These are phyloP conservation scores for Chrosomus eos DNA, from an alignment of 2,797 vertebrate genomes.

Conservation along the genomic window DNA sequence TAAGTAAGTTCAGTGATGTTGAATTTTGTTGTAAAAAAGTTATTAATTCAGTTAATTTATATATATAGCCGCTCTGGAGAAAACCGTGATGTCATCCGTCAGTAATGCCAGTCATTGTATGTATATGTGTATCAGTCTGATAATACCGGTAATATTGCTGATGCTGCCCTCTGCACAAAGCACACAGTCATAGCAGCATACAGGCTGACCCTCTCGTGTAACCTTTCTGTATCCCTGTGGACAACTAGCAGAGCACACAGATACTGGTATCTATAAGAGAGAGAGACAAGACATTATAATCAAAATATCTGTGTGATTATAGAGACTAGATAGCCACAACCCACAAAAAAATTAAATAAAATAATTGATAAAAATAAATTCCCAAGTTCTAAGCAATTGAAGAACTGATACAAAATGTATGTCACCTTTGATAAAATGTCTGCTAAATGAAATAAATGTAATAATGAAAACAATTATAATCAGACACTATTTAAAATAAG, in stretches of 20 bases:
- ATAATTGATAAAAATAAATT: neutral
- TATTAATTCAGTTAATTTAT: too few relatives aligned
- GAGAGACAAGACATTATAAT: neutral
- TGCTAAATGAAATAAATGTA: neutral
- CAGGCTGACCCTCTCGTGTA: conserved; percentile 57
- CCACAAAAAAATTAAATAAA: neutral
- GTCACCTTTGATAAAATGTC: neutral
- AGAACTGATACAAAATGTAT: neutral
- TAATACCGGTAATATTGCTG: conserved; percentile 64
- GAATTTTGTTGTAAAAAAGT: too few relatives aligned
- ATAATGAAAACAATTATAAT: neutral
- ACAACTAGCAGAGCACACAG: conserved; percentile 63
- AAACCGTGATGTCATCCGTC: too few relatives aligned
- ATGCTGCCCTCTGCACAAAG: conserved; percentile 65
- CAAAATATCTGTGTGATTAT: neutral
- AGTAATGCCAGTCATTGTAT: neutral
- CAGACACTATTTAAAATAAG: neutral
- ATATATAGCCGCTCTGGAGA: too few relatives aligned
- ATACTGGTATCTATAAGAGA: conserved; percentile 60
- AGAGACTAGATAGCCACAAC: neutral
- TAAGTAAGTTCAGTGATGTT: too few relatives aligned
- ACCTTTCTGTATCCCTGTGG: conserved; percentile 64
- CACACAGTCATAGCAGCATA: conserved; percentile 69
- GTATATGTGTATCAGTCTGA: neutral
- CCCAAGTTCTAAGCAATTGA: neutral